Conservation (phyloP, 2,113 vertebrate species). For the Menura novaehollandiae region DNA sequence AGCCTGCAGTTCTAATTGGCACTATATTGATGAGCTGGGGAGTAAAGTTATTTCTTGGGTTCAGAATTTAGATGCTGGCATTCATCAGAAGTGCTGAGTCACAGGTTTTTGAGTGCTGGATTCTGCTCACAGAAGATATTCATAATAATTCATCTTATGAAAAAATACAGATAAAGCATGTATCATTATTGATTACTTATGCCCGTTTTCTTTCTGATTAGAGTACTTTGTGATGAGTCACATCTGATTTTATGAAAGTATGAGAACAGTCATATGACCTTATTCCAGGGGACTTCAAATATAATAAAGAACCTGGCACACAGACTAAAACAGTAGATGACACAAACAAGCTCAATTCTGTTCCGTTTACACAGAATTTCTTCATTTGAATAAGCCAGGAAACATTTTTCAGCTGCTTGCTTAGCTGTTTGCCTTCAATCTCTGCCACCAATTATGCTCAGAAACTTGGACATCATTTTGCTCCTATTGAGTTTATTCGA, state of each 20-base stretch:
- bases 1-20: background rate
- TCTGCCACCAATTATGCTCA: background rate
- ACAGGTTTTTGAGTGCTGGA: background rate
- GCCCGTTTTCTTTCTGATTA: background rate
- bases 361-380: background rate
- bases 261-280: background rate
- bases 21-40: background rate
- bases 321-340: background rate
- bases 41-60: background rate
- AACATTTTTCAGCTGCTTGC: background rate
- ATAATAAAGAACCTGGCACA: background rate
- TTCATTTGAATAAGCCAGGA: background rate
- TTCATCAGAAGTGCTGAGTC: conserved; percentile 12
- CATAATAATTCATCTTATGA: background rate
- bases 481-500: background rate
- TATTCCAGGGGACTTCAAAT: background rate
- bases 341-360: background rate
- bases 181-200: conserved; percentile 14
- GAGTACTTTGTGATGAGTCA: background rate
- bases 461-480: background rate
- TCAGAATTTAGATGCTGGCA: background rate
- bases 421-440: background rate
- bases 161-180: background rate
- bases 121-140: background rate
- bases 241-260: background rate